Percentiles rank a stretch among this genome's conserved stretches.
These are phyloP conservation scores for Dendronephthya gigantea DNA, from an alignment of 64 coral and sea anemone genomes.

Conservation along the genomic window DNA sequence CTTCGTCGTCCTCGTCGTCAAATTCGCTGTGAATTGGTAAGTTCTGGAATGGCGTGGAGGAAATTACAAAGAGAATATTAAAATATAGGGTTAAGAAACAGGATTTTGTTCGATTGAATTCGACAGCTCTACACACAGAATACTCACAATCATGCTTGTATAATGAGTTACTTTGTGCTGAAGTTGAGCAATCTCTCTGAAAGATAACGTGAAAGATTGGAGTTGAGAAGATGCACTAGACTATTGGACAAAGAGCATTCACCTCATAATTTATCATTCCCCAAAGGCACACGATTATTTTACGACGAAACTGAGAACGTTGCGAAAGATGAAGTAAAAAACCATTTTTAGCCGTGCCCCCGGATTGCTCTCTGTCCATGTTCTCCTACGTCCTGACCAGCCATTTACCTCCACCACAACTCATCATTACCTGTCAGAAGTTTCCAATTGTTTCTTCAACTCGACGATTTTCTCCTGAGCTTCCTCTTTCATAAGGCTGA, in stretches of 20 bases:
- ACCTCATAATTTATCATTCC: too few relatives aligned
- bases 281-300: too few relatives aligned
- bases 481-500: constrained; percentile 80
- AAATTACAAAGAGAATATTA: neutral
- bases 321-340: too few relatives aligned
- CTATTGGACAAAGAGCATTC: too few relatives aligned
- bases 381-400: neutral
- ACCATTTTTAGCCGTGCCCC: too few relatives aligned
- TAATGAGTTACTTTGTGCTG: constrained; percentile 64
- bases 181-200: constrained; percentile 67
- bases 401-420: neutral
- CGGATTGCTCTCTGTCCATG: too few relatives aligned
- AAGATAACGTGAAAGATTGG: too few relatives aligned
- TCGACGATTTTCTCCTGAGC: constrained; percentile 79
- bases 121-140: neutral
- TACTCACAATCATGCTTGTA: constrained; percentile 59
- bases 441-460: constrained; percentile 56
- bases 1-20: constrained; percentile 51
- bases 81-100: neutral
- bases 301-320: too few relatives aligned
- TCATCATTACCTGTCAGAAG: constrained; percentile 58
- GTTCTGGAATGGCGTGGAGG: neutral
- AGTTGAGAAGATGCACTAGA: too few relatives aligned
- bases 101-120: neutral
- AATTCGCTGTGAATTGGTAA: constrained; percentile 30